A percentile compares a stretch with the other conserved stretches of the same genome.
These are phyloP conservation scores for Lithophane leautieri DNA, from an alignment of 2,888 invertebrate species.

Conservation along the genomic window DNA sequence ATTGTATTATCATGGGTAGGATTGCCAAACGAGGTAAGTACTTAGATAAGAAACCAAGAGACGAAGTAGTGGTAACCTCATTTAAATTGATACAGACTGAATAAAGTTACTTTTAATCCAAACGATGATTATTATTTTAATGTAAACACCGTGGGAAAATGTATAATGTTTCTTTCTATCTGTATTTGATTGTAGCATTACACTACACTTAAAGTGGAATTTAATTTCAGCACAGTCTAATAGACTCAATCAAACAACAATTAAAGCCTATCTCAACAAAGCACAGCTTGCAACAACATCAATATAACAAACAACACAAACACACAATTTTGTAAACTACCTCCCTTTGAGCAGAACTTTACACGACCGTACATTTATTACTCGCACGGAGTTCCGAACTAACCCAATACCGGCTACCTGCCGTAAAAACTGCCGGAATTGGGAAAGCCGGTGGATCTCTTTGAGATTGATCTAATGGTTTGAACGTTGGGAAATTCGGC, in stretches of 20 bases:
- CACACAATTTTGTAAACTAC: slow-evolving; percentile 44
- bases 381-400: slow-evolving; percentile 37
- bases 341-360: slow-evolving; percentile 49
- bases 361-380: slow-evolving; percentile 45
- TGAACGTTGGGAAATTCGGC: not conserved
- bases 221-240: not conserved
- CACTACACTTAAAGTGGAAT: not conserved
- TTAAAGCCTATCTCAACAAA: slow-evolving; percentile 30
- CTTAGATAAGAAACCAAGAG: not conserved
- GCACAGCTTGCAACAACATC: slow-evolving; percentile 9
- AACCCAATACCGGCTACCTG: slow-evolving; percentile 50
- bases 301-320: slow-evolving; percentile 39
- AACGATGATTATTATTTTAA: not conserved
- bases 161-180: not conserved
- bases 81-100: not conserved
- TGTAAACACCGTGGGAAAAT: not conserved
- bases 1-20: no score
- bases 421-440: slow-evolving; percentile 49
- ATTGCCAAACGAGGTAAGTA: not conserved
- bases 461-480: slow-evolving; percentile 55
- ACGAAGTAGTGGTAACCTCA: no score
- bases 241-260: slow-evolving; percentile 16
- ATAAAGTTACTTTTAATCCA: not conserved
- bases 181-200: not conserved
- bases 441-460: slow-evolving; percentile 39